Evolutionary conservation across 2,797 vertebrate genomes (phyloP).

Genomic region (Poecilia gillii): DNA sequence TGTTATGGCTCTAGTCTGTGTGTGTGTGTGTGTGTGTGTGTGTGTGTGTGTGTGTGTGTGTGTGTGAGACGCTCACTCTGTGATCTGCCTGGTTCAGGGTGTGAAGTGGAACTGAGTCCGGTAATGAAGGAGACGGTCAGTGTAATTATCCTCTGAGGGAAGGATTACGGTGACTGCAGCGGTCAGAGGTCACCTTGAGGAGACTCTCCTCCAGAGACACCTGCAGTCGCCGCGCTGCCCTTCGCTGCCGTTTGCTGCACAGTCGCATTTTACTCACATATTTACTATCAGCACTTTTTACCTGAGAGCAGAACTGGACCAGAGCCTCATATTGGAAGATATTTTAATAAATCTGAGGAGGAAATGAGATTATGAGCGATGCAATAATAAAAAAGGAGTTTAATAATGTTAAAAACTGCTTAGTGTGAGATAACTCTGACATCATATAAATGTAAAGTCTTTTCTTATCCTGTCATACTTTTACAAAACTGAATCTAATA

Average conservation of each 20-base stretch:
- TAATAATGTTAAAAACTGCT: constrained; percentile 8
- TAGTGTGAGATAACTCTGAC: neutral
- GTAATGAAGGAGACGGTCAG: constrained; percentile 76
- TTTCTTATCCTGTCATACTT: neutral
- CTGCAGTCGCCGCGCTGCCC: constrained; percentile 29
- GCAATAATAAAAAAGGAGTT: neutral
- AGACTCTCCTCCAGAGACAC: constrained; percentile 48
- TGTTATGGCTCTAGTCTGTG: no score
- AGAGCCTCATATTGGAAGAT: constrained; percentile 5
- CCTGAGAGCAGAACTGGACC: constrained; percentile 30
- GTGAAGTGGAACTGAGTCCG: constrained; percentile 76
- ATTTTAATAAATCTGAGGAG: constrained; percentile 43
- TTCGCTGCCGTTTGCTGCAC: no score
- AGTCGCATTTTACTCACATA: neutral
- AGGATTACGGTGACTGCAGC: constrained; percentile 73
- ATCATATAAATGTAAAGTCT: neutral
- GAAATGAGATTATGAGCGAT: constrained; percentile 28
- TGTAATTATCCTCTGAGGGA: constrained; percentile 72
- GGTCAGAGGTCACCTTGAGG: constrained; percentile 49
- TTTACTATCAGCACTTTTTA: neutral
- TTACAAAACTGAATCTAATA: neutral
- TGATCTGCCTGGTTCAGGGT: constrained; percentile 48
- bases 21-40: no score
- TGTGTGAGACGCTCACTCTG: neutral
- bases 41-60: no score